Base-by-base conservation (phyloP, 2,797 vertebrate species). In the Austrolebias charrua region DNA sequence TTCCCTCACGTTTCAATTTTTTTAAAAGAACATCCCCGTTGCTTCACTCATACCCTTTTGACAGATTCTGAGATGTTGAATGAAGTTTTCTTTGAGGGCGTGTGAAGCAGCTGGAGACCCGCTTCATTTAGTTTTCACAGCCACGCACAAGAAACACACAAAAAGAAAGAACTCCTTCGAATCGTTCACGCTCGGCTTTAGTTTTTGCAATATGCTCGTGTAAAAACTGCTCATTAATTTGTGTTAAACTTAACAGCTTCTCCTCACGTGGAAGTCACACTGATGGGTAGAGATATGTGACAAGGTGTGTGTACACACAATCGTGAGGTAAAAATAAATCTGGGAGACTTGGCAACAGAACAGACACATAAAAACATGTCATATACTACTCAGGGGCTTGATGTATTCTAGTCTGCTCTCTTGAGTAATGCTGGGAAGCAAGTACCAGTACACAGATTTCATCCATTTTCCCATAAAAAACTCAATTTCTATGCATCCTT, bases 241-340 rank as follows among this genome's bases (percentile, higher is more conserved):
- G 16, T 70, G 66, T 60, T 57, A 68, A 68, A 69, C 15, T 35
- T 55, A 67, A 78, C 75, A 60, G 56, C 20, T 50, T 75, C 20
- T 24, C 45, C 13, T 80, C 50, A 16, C 63, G 67, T 70, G 55
- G n/a, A 78, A 62, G 71, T 77, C 60, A 56, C 74, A 66, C 24
- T 50, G 65, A 79, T 60, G 69, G 50, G 42, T 49, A 15, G 42
- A 74, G 40, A 55, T 31, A 44, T 52, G 53, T 61, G 68, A 60
- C 47, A 52, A 45, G 10, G 35, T 8, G 69, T 29, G 35, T 13
- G 51, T 9, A 52, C 10, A 51, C 46, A 28, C 46, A 51, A 11
- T 60, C 42, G 48, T 35, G 48, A 38, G 66, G 79, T 72, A 56
- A 53, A 76, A 81, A 82, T 79, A 76, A 73, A 82, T 79, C 54